phyloP scores from a whole-genome alignment of 2,888 invertebrate genomes.

The Scotopteryx bipunctaria region DNA sequence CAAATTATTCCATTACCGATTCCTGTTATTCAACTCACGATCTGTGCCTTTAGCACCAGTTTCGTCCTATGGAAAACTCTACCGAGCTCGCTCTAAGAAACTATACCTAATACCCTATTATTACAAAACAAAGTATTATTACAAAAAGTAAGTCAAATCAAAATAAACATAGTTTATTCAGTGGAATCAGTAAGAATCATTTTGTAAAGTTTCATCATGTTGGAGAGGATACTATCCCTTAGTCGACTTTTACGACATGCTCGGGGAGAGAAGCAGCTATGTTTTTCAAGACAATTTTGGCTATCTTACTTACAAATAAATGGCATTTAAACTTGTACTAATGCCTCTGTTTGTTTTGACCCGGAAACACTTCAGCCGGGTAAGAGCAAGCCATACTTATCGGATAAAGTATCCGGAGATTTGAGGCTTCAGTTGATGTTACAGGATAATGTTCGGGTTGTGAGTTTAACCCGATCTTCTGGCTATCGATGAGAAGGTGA shows the following conservation, averaged over 20 bases:
- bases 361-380: slow-evolving; percentile 24
- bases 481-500: not conserved
- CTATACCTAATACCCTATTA: too few relatives aligned
- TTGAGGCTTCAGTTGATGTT: slow-evolving; percentile 62
- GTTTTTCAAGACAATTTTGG: too few relatives aligned
- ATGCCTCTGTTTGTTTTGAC: slow-evolving; percentile 46
- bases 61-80: too few relatives aligned
- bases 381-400: too few relatives aligned
- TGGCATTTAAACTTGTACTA: not conserved
- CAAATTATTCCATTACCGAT: slow-evolving; percentile 43
- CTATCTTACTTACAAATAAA: not conserved
- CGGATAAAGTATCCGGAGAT: slow-evolving; percentile 56
- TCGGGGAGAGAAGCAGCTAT: too few relatives aligned
- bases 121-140: too few relatives aligned
- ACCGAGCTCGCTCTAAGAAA: too few relatives aligned
- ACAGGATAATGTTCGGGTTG: slow-evolving; percentile 55
- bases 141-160: too few relatives aligned
- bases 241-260: not conserved
- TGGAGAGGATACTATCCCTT: too few relatives aligned
- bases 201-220: too few relatives aligned
- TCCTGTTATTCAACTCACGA: slow-evolving; percentile 51
- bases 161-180: too few relatives aligned
- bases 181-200: too few relatives aligned
- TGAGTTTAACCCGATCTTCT: not conserved
- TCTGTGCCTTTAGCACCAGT: slow-evolving; percentile 28